Conservation (phyloP, 1,140 invertebrate genomes). For the Scylla paramamosain region DNA sequence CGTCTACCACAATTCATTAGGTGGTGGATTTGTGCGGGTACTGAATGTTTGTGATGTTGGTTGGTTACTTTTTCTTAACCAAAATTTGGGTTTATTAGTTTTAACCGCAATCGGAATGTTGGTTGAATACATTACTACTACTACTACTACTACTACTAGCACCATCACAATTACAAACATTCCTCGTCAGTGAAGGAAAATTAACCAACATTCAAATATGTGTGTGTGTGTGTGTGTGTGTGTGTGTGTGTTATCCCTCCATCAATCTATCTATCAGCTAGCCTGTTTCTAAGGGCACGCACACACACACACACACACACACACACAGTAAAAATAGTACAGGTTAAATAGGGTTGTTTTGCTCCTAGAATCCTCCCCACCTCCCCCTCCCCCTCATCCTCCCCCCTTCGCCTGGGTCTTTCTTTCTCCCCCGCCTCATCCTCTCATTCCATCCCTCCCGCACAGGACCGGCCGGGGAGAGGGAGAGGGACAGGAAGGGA, state of each 20-base stretch:
- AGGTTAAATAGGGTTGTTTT: not conserved
- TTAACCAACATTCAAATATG: not conserved
- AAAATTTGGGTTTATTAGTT: not conserved
- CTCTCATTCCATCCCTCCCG: not conserved
- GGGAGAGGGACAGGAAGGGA: not conserved
- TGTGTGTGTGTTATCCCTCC: constrained; percentile 9
- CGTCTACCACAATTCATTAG: too few species aligned
- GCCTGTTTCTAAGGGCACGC: not conserved
- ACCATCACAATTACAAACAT: too few species aligned
- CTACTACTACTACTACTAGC: not conserved
- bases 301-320: not conserved
- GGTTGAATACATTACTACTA: not conserved
- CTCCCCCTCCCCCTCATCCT: not conserved
- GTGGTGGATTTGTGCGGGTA: too few species aligned
- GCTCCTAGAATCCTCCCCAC: not conserved
- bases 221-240: not conserved
- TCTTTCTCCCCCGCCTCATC: not conserved
- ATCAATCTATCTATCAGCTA: not conserved
- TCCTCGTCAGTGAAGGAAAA: too few species aligned
- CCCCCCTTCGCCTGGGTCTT: not conserved
- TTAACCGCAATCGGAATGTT: not conserved
- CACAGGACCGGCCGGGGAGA: not conserved
- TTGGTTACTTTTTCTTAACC: not conserved
- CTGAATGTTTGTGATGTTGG: too few species aligned
- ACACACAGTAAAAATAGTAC: not conserved